Base-by-base conservation (phyloP, 2,888 invertebrate genomes). In the Syrphus vitripennis region DNA sequence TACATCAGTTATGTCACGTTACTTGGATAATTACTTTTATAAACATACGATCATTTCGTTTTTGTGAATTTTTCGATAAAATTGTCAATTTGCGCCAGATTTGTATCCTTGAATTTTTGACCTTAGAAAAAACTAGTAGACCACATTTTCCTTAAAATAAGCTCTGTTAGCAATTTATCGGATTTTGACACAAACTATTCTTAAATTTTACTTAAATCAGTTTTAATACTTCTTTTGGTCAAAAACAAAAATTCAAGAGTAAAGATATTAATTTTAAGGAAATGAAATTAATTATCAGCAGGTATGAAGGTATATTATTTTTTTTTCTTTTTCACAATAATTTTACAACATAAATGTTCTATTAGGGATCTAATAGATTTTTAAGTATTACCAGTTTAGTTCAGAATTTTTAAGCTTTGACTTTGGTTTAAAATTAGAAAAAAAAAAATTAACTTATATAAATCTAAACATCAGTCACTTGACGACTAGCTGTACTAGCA, bases 401-500 rank as follows among this genome's bases (percentile, higher is more conserved):
- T 61, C 40, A 45, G 14, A 45, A 65, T 65, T 26, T 29, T 29
- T 19, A 31, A 65, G 59, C 37, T 26, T 61, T 26, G 29, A 65
- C 29, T 65, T 65, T 45, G 61, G 61, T 61, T 76, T 40, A 16
- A 26, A 55, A 42, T 6, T 19, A 74, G 53, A 40, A 29, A 14
- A 45, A 65, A 12, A 34, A 2, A 42, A 40, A 21, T 12, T 37
- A 53, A 7, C 65, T 67, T 67, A 67, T 19, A 50, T 34, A 48
- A n/a, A n/a, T 77, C 90, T 91, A 92, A 83, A 92, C 92, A 87
- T 92, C 92, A 81, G 92, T 92, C 88, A 92, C 92, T 89, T 91
- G 90, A 88, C 90, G 92, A 88, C 92, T 92, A 72, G 82, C 87
- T 40, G 88, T 88, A 34, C 55, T 79, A 26, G 76, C 72, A 37